These are phyloP conservation scores for Corythornis cristatus DNA, from an alignment of 2,113 vertebrate species.

Conservation along the genomic window DNA sequence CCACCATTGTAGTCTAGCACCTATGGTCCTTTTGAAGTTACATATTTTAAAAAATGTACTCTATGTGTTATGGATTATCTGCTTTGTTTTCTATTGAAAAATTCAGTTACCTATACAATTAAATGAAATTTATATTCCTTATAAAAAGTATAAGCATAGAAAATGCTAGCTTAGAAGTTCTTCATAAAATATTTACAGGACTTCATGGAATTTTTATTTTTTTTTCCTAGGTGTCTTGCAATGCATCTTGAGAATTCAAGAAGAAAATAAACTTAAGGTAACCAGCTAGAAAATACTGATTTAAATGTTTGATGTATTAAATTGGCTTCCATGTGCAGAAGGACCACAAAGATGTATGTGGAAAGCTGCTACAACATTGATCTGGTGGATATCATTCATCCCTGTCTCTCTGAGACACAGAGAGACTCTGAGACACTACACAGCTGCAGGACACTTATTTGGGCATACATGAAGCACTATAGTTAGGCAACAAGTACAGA, in stretches of 20 bases:
- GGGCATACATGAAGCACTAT: neutral
- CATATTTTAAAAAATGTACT: slow-evolving; percentile 6
- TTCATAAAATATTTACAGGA: slow-evolving; percentile 64
- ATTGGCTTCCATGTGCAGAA: neutral
- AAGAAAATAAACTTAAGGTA: slow-evolving; percentile 70
- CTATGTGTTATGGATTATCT: slow-evolving; percentile 30
- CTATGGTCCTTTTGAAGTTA: neutral
- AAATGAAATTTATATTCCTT: neutral
- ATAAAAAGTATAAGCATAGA: slow-evolving; percentile 45
- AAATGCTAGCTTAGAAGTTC: slow-evolving; percentile 58
- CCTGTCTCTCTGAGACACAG: neutral
- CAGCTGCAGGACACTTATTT: neutral
- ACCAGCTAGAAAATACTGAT: slow-evolving; percentile 55
- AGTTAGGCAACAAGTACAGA: neutral
- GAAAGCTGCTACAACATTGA: neutral
- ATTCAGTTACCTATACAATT: neutral
- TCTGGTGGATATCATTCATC: neutral
- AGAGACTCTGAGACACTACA: neutral
- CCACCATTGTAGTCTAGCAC: neutral
- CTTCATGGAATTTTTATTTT: slow-evolving; percentile 21
- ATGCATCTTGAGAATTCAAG: slow-evolving; percentile 66
- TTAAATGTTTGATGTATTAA: slow-evolving; percentile 16
- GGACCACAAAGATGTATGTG: neutral
- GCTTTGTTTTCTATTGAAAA: slow-evolving; percentile 19
- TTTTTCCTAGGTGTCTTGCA: slow-evolving; percentile 67